Conservation (phyloP, 2,797 vertebrate genomes). For the Leptodactylus fallax region DNA sequence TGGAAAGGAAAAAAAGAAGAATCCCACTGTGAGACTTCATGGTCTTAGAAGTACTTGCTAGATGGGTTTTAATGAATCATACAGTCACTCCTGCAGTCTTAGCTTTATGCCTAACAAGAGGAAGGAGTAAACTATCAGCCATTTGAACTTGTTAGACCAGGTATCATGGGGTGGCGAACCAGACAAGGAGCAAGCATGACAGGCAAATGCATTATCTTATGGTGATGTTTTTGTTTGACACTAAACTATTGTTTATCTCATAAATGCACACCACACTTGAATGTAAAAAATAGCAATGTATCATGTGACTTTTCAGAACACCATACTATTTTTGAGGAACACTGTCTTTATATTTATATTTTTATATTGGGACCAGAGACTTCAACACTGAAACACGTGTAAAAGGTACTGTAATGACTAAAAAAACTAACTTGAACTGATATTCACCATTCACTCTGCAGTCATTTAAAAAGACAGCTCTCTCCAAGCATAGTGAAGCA, state of each 20-base stretch:
- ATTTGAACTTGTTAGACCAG: not conserved
- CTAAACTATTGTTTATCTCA: not conserved
- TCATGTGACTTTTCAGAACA: not conserved
- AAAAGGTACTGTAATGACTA: too few relatives aligned
- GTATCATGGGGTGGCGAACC: not conserved
- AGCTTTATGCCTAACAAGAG: constrained; percentile 9
- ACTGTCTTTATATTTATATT: too few relatives aligned
- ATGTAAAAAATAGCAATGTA: not conserved
- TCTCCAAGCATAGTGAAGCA: too few relatives aligned
- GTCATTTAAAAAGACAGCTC: too few relatives aligned
- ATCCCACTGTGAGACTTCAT: constrained; percentile 31
- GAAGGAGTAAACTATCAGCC: not conserved
- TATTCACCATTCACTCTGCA: too few relatives aligned
- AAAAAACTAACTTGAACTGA: too few relatives aligned
- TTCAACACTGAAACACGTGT: too few relatives aligned
- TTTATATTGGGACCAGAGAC: too few relatives aligned
- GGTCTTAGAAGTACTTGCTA: constrained; percentile 37
- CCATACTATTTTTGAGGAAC: too few relatives aligned
- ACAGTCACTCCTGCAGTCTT: constrained; percentile 19
- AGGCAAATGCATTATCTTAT: not conserved
- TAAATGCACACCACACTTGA: not conserved
- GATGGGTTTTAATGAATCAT: constrained; percentile 28
- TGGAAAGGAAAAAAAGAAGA: constrained; percentile 24
- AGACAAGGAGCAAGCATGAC: not conserved
- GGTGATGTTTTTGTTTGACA: not conserved